Evolutionary conservation across 2,888 invertebrate species (phyloP).

Genomic region (Hydraecia micacea): DNA sequence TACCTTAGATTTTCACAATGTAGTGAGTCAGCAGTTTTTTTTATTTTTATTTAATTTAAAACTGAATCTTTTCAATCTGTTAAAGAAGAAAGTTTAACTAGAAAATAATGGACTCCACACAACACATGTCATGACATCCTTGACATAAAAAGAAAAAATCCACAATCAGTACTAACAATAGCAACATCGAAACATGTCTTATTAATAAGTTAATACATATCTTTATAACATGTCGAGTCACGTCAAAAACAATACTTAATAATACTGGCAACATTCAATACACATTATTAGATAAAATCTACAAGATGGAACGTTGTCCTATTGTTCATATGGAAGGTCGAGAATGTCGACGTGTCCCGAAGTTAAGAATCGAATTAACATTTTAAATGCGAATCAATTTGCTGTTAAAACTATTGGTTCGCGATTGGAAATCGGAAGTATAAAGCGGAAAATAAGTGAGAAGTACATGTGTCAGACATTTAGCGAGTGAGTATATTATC

Average conservation of each 20-base stretch:
- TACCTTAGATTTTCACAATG: too few species aligned
- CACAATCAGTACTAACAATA: constrained; percentile 60
- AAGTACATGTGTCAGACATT: neutral
- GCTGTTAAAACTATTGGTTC: constrained; percentile 64
- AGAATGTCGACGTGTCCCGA: constrained; percentile 59
- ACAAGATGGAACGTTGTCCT: constrained; percentile 56
- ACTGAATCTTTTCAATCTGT: neutral
- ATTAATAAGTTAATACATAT: constrained; percentile 64
- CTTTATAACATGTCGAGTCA: constrained; percentile 57
- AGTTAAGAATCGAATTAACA: constrained; percentile 79
- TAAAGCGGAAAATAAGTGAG: neutral
- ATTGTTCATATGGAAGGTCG: constrained; percentile 67
- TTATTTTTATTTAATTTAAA: too few species aligned
- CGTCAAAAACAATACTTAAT: constrained; percentile 58
- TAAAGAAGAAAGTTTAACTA: neutral
- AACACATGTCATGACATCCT: constrained; percentile 3
- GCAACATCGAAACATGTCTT: constrained; percentile 58
- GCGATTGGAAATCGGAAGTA: constrained; percentile 56
- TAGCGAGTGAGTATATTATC: neutral
- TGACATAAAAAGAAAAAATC: constrained; percentile 27
- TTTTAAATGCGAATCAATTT: constrained; percentile 83
- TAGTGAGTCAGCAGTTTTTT: too few species aligned
- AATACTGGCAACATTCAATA: constrained; percentile 59
- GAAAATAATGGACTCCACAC: constrained; percentile 6
- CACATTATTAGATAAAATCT: constrained; percentile 67